Evolutionary conservation across 2,113 vertebrate genomes (phyloP), one percentile per base, ranked within the genome.

Genomic region (Chaetura pelagica): DNA sequence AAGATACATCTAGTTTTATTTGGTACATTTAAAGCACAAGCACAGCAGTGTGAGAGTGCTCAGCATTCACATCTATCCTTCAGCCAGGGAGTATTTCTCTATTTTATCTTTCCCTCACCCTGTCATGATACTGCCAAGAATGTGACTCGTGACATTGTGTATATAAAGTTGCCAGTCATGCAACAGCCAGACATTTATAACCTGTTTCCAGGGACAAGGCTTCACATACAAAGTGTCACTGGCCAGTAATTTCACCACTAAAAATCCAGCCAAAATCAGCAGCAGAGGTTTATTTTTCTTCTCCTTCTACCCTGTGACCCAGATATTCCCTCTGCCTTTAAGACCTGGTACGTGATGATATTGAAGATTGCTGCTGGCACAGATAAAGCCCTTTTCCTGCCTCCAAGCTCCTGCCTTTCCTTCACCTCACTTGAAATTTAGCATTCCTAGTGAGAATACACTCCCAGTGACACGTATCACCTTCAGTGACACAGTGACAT

Each of bases 11-110:
- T 57, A 29, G 7, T 49, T 54, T 40, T 19, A 22, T 10, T 19
- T 9, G 20, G 40, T 7, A 19, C 27, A 19, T 40, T 83, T 20
- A 67, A 87, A 48, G 26, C 48, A 29, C 46, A 34, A 15, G 58
- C 4, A 4, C 48, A 44, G 27, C 12, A 11, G 24, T 1, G 0
- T 2, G 21, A 34, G 18, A 16, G n/a, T 26, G 71, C 71, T 64
- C 30, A 18, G 76, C 21, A 3, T 0, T 57, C 40, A 9, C 4
- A 6, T 6, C 5, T 0, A 26, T 32, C 76, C 46, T 34, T 32
- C 40, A 12, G 9, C 4, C 38, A 68, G 46, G 34, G 49, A 46
- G 7, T 4, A 35, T 5, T 42, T 42, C 40, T 42, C 57, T 32
- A 35, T 71, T 83, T 75, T 15, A 34, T 67, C 64, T 85, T 29